Evolutionary conservation across 1,140 invertebrate genomes (phyloP), one percentile per base, ranked within the genome.

Genomic region (Maconellicoccus hirsutus): DNA sequence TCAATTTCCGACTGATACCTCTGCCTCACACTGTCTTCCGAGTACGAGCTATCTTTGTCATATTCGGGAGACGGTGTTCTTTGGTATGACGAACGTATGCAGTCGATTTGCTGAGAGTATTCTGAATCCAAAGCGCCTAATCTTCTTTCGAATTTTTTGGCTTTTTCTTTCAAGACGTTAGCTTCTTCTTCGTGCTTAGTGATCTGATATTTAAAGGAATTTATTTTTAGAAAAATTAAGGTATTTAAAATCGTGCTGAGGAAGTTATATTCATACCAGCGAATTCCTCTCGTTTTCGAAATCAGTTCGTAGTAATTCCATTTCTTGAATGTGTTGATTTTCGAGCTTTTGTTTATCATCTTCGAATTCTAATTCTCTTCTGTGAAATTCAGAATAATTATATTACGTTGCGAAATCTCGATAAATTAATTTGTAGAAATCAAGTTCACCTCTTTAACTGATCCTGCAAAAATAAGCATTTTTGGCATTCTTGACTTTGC

Each of bases 1-100:
- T 93, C 91, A 72, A 95, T 91, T 81, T 93, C 91, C 38, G 86
- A 84, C 79, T 93, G 89, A 78, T 94, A 93, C 59, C 88, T 82
- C 75, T 88, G 86, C 19, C 87, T 82, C 29, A 90, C 86, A 70
- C 86, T 86, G 73, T 88, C 87, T 75, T 85, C 86, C 0, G 74
- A 66, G 25, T 12, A 22, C 1, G 8, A 19, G 16, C 25, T 25
- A 23, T 66, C 61, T 25, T 26, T 66, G 3, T 66, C 61, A 16
- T 66, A 66, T 19, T 66, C 61, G 10, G 61, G 61, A 66, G 61
- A 66, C 19, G 61, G 61, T 23, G 61, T 66, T 16, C 70, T 42
- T 42, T 72, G 70, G 79, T 90, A 91, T 8, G 87, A 87, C 4
- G 86, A 84, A 4, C 87, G 80, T 33, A 91, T 77, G 74, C 86